phyloP scores from a whole-genome alignment of 2,797 vertebrate species.

The Acanthurus leucopareius region DNA sequence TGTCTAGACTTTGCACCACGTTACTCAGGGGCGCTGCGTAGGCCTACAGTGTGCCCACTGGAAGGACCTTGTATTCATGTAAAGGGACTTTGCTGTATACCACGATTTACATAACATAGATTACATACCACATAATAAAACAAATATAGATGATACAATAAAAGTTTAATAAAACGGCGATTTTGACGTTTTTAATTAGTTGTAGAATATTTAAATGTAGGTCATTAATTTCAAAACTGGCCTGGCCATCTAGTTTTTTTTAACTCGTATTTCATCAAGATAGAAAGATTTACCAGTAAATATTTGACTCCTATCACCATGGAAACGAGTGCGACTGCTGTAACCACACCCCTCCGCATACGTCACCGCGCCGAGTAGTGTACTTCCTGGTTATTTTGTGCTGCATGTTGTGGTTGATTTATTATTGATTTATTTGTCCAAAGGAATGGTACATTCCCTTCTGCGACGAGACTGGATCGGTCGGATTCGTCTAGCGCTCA shows the following conservation, averaged over 20 bases:
- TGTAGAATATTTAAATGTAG: neutral
- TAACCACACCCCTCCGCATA: constrained; percentile 21
- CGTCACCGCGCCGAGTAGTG: constrained; percentile 54
- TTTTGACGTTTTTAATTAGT: neutral
- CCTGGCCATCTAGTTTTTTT: neutral
- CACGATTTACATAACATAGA: neutral
- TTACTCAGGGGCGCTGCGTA: no score
- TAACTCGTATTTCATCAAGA: neutral
- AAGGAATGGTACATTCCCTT: constrained; percentile 70
- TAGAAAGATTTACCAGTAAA: neutral
- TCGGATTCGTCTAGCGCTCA: constrained; percentile 73
- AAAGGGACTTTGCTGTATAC: neutral
- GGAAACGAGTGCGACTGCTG: constrained; percentile 47
- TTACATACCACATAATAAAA: neutral
- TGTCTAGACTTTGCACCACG: neutral
- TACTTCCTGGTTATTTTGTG: constrained; percentile 78
- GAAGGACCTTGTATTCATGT: neutral
- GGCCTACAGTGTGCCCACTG: neutral
- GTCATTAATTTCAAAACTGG: neutral
- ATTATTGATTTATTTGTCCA: neutral
- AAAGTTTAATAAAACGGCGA: neutral
- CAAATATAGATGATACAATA: neutral
- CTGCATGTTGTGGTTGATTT: neutral
- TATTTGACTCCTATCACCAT: constrained; percentile 36
- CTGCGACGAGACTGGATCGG: constrained; percentile 56